These are phyloP conservation scores for Cyprinodon diabolis DNA, from an alignment of 2,797 vertebrate genomes.

Conservation along the genomic window DNA sequence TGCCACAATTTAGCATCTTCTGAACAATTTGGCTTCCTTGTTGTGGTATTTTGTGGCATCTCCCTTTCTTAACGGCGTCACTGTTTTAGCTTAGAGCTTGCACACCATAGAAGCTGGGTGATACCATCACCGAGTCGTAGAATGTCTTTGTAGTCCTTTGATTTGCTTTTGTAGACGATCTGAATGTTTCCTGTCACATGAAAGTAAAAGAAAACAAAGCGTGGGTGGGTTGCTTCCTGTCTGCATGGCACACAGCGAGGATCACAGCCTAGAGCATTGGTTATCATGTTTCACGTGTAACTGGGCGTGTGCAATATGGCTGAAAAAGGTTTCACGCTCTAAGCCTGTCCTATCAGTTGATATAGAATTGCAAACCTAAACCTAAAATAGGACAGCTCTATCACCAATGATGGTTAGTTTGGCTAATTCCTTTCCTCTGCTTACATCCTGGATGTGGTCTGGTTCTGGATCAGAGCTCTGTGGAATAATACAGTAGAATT, in stretches of 20 bases:
- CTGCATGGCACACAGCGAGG: not conserved
- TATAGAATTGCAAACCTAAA: no score
- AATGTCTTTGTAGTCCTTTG: not conserved
- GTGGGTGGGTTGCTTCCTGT: conserved; percentile 11
- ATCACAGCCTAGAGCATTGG: not conserved
- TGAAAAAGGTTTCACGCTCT: no score
- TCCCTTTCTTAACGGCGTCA: not conserved
- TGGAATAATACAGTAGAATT: no score
- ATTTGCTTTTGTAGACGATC: not conserved
- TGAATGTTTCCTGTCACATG: conserved; percentile 16
- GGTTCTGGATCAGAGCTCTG: no score
- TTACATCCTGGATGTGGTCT: no score
- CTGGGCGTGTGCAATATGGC: no score
- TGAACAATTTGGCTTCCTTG: not conserved
- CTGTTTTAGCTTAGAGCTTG: not conserved
- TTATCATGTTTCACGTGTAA: not conserved
- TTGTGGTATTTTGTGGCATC: not conserved
- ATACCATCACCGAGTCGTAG: not conserved
- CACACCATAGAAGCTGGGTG: no score
- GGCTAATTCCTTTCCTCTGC: no score
- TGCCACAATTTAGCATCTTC: not conserved
- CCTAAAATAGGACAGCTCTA: no score
- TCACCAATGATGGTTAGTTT: no score
- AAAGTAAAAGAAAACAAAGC: not conserved
- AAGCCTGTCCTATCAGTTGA: no score